phyloP scores from a whole-genome alignment of 2,797 vertebrate genomes.

The Parotocinclus haroldoi region DNA sequence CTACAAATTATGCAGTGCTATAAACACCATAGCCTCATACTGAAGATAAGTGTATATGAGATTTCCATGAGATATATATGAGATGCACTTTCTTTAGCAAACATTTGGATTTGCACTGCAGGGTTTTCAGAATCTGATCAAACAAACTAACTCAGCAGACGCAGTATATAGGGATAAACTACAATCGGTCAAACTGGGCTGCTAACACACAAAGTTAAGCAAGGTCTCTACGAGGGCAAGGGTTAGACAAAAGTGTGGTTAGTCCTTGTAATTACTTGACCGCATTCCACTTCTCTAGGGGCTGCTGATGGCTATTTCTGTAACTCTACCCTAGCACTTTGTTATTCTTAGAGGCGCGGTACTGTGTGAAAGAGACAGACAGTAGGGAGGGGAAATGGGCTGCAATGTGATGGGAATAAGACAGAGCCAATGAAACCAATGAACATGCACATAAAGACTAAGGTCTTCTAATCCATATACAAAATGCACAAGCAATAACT shows the following conservation, averaged over 20 bases:
- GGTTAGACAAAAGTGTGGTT: constrained; percentile 33
- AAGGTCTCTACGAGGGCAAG: constrained; percentile 8
- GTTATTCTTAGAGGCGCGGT: constrained; percentile 44
- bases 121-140: no score
- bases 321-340: constrained; percentile 28
- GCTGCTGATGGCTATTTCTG: constrained; percentile 47
- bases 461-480: no score
- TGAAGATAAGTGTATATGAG: constrained; percentile 20
- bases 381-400: not conserved
- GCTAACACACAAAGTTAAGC: not conserved
- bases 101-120: no score
- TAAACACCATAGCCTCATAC: constrained; percentile 1
- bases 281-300: constrained; percentile 28
- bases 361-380: not conserved
- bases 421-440: no score
- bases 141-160: no score
- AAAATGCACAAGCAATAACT: no score
- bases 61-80: constrained; percentile 6
- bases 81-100: not conserved
- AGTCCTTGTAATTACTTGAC: constrained; percentile 32
- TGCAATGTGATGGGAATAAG: constrained; percentile 1
- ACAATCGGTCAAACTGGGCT: not conserved
- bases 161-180: no score
- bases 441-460: no score
- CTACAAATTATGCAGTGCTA: constrained; percentile 2